Evolutionary conservation across 2,888 invertebrate species (phyloP), one percentile per base, ranked within the genome.

Genomic region (Taphrorychus bicolor): DNA sequence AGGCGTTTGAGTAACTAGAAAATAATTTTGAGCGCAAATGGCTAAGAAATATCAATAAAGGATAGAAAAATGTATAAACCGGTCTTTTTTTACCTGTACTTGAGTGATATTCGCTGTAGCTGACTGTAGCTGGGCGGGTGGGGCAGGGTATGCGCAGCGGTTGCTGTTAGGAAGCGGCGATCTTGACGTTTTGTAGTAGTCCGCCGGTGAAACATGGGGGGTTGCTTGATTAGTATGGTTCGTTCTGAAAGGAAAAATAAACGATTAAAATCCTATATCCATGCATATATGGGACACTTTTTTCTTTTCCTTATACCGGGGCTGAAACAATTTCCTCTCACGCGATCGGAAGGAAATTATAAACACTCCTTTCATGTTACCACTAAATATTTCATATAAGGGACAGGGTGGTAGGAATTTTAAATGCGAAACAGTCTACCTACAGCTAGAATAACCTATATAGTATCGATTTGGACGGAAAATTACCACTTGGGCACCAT

Each of bases 101-200:
- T 73, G 78, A 83, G 82, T 75, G 80, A 19, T 84, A 80, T 74
- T 82, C 83, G 11, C 82, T 80, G 1, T 84, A 82, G 75, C 54
- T 61, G 85, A 84, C 82, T 81, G 82, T 81, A 17, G 82, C 83
- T 80, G 83, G 78, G 56, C 76, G 77, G 69, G 79, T 78, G 62
- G 82, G 82, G 51, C 22, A 32, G 86, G 86, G 78, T 83, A 83
- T 16, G 83, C 82, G 59, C 86, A 85, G 69, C 79, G 85, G 14
- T 16, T 41, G 21, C 77, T 80, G 48, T 86, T 5, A 78, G 84
- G 71, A 82, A 87, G 71, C 78, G 84, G 73, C 74, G 79, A 71
- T 78, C 82, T 77, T 73, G 83, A 72, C 81, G 87, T 76, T 79
- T 81, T 79, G 80, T 78, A 78, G 62, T 77, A 73, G 61, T 78